phyloP scores from a whole-genome alignment of 2,888 invertebrate genomes.

The Sminthurides aquaticus region DNA sequence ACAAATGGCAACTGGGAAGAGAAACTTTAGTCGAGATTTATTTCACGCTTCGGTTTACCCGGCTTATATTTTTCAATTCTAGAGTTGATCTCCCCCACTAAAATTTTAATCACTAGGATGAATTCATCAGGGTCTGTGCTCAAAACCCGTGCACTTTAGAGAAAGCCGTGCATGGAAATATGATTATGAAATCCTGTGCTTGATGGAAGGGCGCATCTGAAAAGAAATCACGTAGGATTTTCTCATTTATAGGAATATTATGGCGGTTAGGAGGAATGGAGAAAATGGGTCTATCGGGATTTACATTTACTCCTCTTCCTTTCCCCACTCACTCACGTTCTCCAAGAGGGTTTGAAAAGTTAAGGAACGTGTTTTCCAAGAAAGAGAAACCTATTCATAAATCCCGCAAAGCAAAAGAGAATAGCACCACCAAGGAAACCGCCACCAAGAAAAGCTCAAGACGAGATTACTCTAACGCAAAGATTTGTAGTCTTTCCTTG shows the following conservation, averaged over 20 bases:
- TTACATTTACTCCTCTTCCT: background rate
- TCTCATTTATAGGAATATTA: conserved; percentile 2
- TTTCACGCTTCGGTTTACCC: too few relatives aligned
- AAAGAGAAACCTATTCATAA: too few relatives aligned
- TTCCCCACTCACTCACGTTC: background rate
- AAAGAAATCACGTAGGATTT: conserved; percentile 8
- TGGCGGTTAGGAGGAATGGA: background rate
- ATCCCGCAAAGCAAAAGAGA: too few relatives aligned
- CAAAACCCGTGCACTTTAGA: background rate
- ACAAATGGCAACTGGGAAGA: too few relatives aligned
- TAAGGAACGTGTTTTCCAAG: too few relatives aligned
- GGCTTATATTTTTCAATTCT: too few relatives aligned
- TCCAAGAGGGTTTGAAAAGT: too few relatives aligned
- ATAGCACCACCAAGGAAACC: background rate
- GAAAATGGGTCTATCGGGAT: conserved; percentile 3
- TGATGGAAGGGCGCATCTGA: background rate
- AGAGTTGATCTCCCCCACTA: too few relatives aligned
- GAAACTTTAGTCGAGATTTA: too few relatives aligned
- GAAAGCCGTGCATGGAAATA: background rate
- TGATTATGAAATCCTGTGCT: background rate
- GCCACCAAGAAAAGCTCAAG: background rate
- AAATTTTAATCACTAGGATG: conserved; percentile 1
- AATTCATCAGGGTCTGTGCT: background rate
- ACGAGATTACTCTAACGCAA: background rate
- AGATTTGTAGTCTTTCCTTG: background rate